These are phyloP conservation scores for Syrista parreyssii DNA, from an alignment of 2,888 invertebrate species.

Conservation along the genomic window DNA sequence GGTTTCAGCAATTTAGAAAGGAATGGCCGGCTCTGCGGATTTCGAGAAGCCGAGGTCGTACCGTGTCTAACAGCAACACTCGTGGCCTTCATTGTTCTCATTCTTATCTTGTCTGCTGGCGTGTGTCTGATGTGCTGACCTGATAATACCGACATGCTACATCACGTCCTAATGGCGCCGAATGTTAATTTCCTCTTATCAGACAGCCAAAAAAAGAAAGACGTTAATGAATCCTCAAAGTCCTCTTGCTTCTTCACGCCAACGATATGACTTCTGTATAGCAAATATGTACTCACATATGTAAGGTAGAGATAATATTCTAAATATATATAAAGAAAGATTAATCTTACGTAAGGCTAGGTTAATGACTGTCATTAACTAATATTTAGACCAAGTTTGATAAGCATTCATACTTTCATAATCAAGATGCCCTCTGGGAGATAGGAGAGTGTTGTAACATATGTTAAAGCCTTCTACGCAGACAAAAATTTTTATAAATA, in stretches of 20 bases:
- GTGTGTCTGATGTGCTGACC: neutral
- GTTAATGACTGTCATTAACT: neutral
- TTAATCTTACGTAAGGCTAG: neutral
- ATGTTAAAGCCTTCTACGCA: neutral
- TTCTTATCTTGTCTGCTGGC: constrained; percentile 2
- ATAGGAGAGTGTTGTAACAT: neutral
- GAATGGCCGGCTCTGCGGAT: neutral
- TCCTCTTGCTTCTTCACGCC: neutral
- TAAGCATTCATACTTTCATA: neutral
- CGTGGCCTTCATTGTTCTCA: constrained; percentile 1
- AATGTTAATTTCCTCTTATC: neutral
- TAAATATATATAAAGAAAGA: neutral
- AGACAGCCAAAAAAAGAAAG: neutral
- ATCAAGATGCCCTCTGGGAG: neutral
- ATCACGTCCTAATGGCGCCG: neutral
- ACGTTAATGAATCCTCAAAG: neutral
- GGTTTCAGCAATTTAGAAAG: constrained; percentile 2
- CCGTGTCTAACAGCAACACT: neutral
- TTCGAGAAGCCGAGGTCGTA: neutral
- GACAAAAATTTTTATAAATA: neutral
- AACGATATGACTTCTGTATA: neutral
- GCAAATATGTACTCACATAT: neutral
- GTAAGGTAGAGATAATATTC: neutral
- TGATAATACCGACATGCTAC: neutral
- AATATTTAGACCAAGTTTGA: neutral